Evolutionary conservation across 2,888 invertebrate species (phyloP).

Genomic region (Heteromyza rotundicornis): DNA sequence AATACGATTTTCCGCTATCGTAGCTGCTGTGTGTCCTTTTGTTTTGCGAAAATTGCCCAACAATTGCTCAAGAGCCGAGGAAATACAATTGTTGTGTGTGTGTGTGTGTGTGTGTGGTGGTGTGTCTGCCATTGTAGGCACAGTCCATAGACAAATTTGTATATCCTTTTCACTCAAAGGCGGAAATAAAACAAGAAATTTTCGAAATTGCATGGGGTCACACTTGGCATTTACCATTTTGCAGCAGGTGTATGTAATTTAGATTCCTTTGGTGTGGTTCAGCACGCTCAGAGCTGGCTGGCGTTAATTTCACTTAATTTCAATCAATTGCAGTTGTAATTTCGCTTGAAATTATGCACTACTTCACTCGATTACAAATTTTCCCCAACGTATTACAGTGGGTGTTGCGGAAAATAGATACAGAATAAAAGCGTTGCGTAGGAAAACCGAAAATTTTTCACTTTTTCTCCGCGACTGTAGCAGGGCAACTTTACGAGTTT

Average conservation of each 20-base stretch:
- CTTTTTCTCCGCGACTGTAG: no score
- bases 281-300: not conserved
- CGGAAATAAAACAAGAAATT: no score
- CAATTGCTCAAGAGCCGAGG: not conserved
- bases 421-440: constrained; percentile 47
- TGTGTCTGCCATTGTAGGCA: no score
- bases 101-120: no score
- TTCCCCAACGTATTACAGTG: constrained; percentile 10
- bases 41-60: not conserved
- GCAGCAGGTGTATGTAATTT: not conserved
- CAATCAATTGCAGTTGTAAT: not conserved
- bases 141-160: no score
- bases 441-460: constrained; percentile 38
- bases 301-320: not conserved
- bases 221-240: no score
- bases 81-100: not conserved
- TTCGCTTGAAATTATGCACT: not conserved
- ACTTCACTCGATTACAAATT: no score
- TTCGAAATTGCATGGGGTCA: no score
- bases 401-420: constrained; percentile 49
- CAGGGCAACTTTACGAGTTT: no score
- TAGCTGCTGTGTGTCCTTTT: not conserved
- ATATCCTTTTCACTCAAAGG: no score
- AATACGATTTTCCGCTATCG: not conserved
- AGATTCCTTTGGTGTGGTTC: not conserved